Evolutionary conservation across 2,797 vertebrate genomes (phyloP).

Genomic region (Falco biarmicus): DNA sequence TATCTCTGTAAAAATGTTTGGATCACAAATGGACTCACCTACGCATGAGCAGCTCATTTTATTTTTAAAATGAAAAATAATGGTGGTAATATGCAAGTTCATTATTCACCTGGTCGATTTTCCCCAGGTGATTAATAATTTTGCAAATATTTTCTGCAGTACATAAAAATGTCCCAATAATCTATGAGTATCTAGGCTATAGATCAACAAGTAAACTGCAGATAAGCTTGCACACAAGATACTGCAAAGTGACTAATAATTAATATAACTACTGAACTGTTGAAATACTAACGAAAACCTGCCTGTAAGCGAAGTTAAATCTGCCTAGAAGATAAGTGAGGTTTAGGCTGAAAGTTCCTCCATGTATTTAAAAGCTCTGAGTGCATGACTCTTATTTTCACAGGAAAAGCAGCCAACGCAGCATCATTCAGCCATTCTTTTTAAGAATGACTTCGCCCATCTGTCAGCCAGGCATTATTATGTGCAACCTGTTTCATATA

Average conservation of each 20-base stretch:
- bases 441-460: slow-evolving; percentile 37
- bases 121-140: not conserved
- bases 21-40: not conserved
- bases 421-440: slow-evolving; percentile 30
- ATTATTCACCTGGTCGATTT: not conserved
- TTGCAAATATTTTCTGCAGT: not conserved
- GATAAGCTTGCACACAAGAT: not conserved
- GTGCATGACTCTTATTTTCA: not conserved
- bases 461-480: slow-evolving; percentile 44
- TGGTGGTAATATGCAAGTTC: not conserved
- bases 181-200: not conserved
- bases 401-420: not conserved
- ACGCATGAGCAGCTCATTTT: not conserved
- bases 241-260: slow-evolving; percentile 1
- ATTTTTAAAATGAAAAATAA: slow-evolving; percentile 30
- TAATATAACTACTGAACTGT: not conserved
- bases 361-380: not conserved
- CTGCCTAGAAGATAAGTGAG: not conserved
- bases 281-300: not conserved
- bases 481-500: slow-evolving; percentile 16
- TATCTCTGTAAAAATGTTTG: not conserved
- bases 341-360: not conserved
- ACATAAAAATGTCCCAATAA: slow-evolving; percentile 19
- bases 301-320: not conserved
- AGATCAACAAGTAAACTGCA: not conserved